Evolutionary conservation across 2,797 vertebrate genomes (phyloP).

Genomic region (Selene dorsalis): DNA sequence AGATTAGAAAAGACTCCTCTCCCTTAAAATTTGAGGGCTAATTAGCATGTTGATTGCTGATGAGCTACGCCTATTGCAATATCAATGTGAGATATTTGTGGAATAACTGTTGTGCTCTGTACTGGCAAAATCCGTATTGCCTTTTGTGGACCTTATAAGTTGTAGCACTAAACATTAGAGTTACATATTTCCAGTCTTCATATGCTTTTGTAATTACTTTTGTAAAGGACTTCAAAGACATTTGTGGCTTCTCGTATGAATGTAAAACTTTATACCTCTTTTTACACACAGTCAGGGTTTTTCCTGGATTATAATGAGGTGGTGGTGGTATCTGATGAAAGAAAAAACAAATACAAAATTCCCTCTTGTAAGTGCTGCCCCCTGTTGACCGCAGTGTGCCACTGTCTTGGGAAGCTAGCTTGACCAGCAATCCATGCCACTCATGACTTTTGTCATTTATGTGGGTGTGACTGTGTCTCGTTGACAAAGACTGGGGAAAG

Average conservation of each 20-base stretch:
- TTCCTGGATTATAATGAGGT: no score
- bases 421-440: no score
- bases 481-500: no score
- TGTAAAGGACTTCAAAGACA: constrained; percentile 27
- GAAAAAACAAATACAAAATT: no score
- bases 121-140: constrained; percentile 15
- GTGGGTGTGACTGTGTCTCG: no score
- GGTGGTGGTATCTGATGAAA: no score
- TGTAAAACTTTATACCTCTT: not conserved
- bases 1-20: constrained; percentile 57
- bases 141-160: constrained; percentile 37
- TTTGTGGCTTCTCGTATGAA: not conserved
- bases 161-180: constrained; percentile 30
- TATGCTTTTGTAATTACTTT: not conserved
- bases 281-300: no score
- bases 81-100: constrained; percentile 34
- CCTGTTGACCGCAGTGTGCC: no score
- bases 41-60: constrained; percentile 66
- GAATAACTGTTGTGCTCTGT: constrained; percentile 27
- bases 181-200: not conserved
- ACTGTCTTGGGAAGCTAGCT: no score
- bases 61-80: constrained; percentile 22
- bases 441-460: no score
- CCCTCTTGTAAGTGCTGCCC: no score
- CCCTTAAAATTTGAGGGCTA: constrained; percentile 48